phyloP scores from a whole-genome alignment of 2,888 invertebrate species.

The Drosophila kuntzei region DNA sequence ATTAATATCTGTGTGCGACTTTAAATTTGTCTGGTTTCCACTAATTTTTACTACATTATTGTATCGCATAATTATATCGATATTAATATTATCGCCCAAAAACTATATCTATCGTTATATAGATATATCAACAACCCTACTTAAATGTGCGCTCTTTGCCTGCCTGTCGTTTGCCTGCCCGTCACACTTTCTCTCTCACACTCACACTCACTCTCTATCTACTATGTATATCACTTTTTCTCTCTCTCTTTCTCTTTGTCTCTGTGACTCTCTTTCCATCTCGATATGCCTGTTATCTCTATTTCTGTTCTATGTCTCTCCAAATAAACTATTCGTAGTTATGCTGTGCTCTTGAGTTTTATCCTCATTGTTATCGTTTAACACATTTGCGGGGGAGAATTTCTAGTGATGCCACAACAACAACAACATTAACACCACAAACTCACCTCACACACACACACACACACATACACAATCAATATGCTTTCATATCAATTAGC shows the following conservation, averaged over 20 bases:
- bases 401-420: neutral
- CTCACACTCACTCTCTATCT: neutral
- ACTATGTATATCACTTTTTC: too few species aligned
- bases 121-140: too few species aligned
- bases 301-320: slow-evolving; percentile 13
- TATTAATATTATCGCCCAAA: too few species aligned
- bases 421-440: slow-evolving; percentile 12
- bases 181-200: slow-evolving; percentile 1
- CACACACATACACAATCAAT: slow-evolving; percentile 10
- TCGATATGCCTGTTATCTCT: slow-evolving; percentile 12
- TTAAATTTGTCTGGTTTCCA: too few species aligned
- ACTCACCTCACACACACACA: slow-evolving; percentile 16
- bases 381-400: slow-evolving; percentile 10
- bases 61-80: too few species aligned
- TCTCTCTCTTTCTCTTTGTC: slow-evolving; percentile 16
- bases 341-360: slow-evolving; percentile 15
- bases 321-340: slow-evolving; percentile 14
- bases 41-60: too few species aligned
- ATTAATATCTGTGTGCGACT: too few species aligned
- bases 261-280: slow-evolving; percentile 19
- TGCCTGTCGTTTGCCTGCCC: slow-evolving; percentile 28
- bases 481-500: slow-evolving; percentile 1
- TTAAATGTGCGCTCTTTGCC: slow-evolving; percentile 29
- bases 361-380: slow-evolving; percentile 9
- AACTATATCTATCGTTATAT: too few species aligned